phyloP scores from a whole-genome alignment of 1,140 invertebrate genomes.

The Drosophila asahinai region DNA sequence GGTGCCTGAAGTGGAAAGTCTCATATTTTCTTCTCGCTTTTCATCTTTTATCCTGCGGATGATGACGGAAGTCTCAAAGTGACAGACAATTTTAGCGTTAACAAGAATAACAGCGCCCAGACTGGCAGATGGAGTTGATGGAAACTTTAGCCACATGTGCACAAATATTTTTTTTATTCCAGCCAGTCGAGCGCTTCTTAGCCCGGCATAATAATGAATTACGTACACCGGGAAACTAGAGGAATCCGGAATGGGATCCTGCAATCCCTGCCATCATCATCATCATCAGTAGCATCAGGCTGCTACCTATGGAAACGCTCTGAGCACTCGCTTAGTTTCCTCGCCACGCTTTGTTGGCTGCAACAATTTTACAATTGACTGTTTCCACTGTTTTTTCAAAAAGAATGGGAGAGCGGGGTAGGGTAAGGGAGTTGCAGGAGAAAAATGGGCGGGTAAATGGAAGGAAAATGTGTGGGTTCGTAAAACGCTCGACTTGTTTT shows the following conservation, averaged over 20 bases:
- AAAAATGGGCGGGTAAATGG: constrained; percentile 10
- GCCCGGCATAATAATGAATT: constrained; percentile 71
- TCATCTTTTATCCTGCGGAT: constrained; percentile 41
- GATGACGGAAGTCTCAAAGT: constrained; percentile 72
- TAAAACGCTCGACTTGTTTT: constrained; percentile 82
- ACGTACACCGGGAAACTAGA: constrained; percentile 34
- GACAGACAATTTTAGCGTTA: constrained; percentile 75
- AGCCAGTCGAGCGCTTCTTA: constrained; percentile 20
- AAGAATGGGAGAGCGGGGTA: not conserved
- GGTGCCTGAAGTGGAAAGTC: constrained; percentile 12
- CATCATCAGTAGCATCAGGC: constrained; percentile 34
- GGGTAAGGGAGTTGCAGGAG: not conserved
- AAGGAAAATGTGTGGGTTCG: constrained; percentile 41
- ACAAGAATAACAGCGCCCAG: constrained; percentile 53
- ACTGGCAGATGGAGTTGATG: constrained; percentile 8
- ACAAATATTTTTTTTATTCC: constrained; percentile 42
- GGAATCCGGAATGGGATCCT: constrained; percentile 20
- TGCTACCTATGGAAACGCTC: constrained; percentile 26
- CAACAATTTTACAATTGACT: constrained; percentile 81
- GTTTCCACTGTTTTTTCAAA: constrained; percentile 49
- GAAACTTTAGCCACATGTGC: constrained; percentile 71
- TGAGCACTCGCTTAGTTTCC: constrained; percentile 40
- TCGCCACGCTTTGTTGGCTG: constrained; percentile 64
- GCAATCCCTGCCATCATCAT: constrained; percentile 64
- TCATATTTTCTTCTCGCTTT: constrained; percentile 16